Evolutionary conservation across 2,113 vertebrate species (phyloP).

Genomic region (Electrona antarctica): DNA sequence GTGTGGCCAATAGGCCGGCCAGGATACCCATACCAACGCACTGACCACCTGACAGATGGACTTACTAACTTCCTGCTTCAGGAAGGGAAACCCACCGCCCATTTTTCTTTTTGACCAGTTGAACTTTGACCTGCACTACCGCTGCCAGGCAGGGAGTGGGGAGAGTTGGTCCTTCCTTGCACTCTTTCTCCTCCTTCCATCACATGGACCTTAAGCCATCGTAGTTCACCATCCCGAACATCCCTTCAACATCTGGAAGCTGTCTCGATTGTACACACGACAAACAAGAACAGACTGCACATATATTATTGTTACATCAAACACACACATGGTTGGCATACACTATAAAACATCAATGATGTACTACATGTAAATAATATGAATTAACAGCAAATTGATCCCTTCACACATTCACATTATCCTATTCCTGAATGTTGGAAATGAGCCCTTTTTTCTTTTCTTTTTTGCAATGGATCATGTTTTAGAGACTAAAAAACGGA

Average conservation of each 20-base stretch:
- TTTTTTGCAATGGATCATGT: constrained; percentile 37
- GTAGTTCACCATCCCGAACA: constrained; percentile 71
- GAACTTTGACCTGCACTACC: constrained; percentile 81
- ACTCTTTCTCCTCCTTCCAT: constrained; percentile 53
- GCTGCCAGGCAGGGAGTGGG: constrained; percentile 69
- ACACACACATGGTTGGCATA: constrained; percentile 35
- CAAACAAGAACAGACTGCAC: constrained; percentile 40
- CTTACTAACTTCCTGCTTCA: constrained; percentile 73
- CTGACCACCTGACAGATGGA: constrained; percentile 75
- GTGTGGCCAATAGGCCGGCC: constrained; percentile 71
- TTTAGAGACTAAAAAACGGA: constrained; percentile 56
- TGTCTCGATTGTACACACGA: constrained; percentile 67
- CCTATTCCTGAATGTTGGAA: constrained; percentile 60
- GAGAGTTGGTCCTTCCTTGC: constrained; percentile 30
- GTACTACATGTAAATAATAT: constrained; percentile 58
- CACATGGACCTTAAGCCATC: constrained; percentile 79
- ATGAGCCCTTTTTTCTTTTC: constrained; percentile 48
- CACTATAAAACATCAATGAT: constrained; percentile 26
- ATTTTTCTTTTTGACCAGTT: constrained; percentile 76
- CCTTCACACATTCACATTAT: constrained; percentile 54
- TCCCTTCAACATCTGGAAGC: constrained; percentile 61
- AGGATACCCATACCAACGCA: constrained; percentile 63
- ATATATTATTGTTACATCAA: constrained; percentile 41
- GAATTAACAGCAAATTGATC: constrained; percentile 32
- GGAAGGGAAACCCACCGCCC: constrained; percentile 71